Conservation (phyloP, 2,888 invertebrate genomes). For the Lasioglossum pauxillum region DNA sequence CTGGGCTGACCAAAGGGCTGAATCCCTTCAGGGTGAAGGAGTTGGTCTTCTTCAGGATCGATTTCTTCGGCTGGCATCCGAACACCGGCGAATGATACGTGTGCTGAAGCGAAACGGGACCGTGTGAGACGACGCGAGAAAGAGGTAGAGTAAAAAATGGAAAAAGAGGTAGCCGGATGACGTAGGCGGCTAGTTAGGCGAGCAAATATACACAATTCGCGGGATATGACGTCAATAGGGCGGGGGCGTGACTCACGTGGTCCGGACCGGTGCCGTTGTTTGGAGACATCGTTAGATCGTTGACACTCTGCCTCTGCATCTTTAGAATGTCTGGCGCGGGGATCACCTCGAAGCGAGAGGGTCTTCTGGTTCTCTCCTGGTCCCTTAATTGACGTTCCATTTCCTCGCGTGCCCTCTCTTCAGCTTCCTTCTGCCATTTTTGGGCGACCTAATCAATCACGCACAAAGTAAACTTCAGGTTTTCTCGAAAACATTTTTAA, state of each 20-base stretch:
- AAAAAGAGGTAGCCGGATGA: not conserved
- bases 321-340: slow-evolving; percentile 93
- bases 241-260: slow-evolving; percentile 73
- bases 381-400: slow-evolving; percentile 86
- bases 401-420: slow-evolving; percentile 86
- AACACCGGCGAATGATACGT: slow-evolving; percentile 86
- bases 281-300: slow-evolving; percentile 86
- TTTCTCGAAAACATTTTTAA: no score
- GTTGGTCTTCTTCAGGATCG: slow-evolving; percentile 97
- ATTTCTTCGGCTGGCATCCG: slow-evolving; percentile 89
- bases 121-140: not conserved
- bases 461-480: not conserved
- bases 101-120: slow-evolving; percentile 77
- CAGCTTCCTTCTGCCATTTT: slow-evolving; percentile 91
- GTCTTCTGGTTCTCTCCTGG: slow-evolving; percentile 87
- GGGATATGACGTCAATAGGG: slow-evolving; percentile 51
- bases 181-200: slow-evolving; percentile 10
- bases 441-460: slow-evolving; percentile 87
- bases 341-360: slow-evolving; percentile 91
- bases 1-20: slow-evolving; percentile 86
- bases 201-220: slow-evolving; percentile 22
- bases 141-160: not conserved
- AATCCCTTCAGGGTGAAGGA: slow-evolving; percentile 92
- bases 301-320: slow-evolving; percentile 86
- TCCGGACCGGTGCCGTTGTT: slow-evolving; percentile 81